Conservation (phyloP, 2,888 invertebrate species). For the Sphinx pinastri region DNA sequence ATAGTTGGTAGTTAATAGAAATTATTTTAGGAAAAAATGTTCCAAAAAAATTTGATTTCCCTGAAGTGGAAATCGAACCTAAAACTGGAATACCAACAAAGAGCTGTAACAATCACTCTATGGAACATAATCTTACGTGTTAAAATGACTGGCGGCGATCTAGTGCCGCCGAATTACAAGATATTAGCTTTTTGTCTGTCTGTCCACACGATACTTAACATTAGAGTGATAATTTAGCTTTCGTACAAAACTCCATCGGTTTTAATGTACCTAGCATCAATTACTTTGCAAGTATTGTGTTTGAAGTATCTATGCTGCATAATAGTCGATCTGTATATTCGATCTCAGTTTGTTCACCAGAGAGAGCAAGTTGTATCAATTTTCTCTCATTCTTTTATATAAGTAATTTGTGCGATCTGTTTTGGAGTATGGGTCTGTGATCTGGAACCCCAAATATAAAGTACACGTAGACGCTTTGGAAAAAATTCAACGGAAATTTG, state of each 20-base stretch:
- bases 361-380: too few relatives aligned
- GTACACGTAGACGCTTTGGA: too few relatives aligned
- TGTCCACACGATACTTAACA: constrained; percentile 13
- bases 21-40: too few relatives aligned
- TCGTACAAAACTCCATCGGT: not conserved
- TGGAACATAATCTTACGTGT: constrained; percentile 1
- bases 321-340: too few relatives aligned
- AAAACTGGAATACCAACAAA: too few relatives aligned
- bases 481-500: too few relatives aligned
- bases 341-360: too few relatives aligned
- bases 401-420: too few relatives aligned
- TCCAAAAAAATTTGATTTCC: not conserved
- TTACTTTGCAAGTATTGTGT: not conserved
- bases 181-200: constrained; percentile 19
- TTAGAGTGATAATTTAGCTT: not conserved
- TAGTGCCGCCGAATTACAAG: constrained; percentile 1
- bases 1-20: not conserved
- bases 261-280: not conserved
- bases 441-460: too few relatives aligned
- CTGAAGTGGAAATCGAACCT: not conserved
- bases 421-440: too few relatives aligned
- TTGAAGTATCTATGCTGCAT: too few relatives aligned
- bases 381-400: too few relatives aligned
- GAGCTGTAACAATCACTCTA: not conserved
- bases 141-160: not conserved